These are phyloP conservation scores for Helostoma temminkii DNA, from an alignment of 2,797 vertebrate genomes.

Conservation along the genomic window DNA sequence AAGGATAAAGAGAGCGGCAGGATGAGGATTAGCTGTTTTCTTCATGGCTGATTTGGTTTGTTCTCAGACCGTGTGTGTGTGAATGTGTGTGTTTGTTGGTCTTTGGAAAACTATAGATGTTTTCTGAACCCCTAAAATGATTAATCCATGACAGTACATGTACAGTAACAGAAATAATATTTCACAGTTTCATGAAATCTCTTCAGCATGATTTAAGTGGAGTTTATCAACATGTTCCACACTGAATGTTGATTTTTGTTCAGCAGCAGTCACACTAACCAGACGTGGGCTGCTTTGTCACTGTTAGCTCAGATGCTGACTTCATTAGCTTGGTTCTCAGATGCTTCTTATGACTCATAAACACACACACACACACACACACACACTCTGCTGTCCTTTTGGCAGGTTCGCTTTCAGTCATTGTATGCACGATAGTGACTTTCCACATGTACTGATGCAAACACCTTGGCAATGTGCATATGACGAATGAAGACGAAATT, in stretches of 20 bases:
- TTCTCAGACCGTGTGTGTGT: constrained; percentile 18
- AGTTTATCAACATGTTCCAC: not conserved
- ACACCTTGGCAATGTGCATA: not conserved
- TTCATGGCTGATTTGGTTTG: constrained; percentile 45
- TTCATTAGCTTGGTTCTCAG: not conserved
- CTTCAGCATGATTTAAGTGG: too few species aligned
- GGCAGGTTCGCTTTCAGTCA: not conserved
- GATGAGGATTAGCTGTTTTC: constrained; percentile 64
- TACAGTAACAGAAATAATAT: not conserved
- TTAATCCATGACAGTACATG: not conserved
- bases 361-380: not conserved
- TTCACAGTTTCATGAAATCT: not conserved
- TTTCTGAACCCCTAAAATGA: constrained; percentile 17
- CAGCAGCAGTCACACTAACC: not conserved
- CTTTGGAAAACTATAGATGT: constrained; percentile 20
- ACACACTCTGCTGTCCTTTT: constrained; percentile 6
- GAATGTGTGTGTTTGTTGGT: constrained; percentile 14
- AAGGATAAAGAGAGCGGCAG: constrained; percentile 59
- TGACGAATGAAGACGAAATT: not conserved
- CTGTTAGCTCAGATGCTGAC: constrained; percentile 25
- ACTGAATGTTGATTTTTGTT: not conserved
- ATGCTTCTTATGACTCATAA: constrained; percentile 13
- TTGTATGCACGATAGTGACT: not conserved
- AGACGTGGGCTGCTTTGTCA: not conserved
- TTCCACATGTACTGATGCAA: not conserved